Percentiles rank a stretch among this genome's conserved stretches.
Evolutionary conservation across 2,888 invertebrate genomes (phyloP).

Genomic region (Trichogramma dendrolimi): DNA sequence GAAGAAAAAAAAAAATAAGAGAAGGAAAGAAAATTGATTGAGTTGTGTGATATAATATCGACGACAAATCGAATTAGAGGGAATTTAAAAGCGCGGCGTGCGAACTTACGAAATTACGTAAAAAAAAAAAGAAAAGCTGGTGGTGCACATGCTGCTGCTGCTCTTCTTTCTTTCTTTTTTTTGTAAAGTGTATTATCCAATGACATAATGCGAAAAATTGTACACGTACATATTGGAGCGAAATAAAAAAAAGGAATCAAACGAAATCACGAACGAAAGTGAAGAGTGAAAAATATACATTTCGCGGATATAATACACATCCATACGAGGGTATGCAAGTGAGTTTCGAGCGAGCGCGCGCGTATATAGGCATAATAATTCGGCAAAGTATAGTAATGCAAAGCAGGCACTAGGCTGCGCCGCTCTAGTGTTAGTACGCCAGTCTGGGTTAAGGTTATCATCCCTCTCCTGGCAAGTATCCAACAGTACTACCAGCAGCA

Average conservation of each 20-base stretch:
- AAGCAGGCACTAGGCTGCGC: not conserved
- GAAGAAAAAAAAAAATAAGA: too few species aligned
- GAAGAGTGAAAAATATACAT: too few species aligned
- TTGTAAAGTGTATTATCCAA: not conserved
- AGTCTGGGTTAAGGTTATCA: conserved; percentile 44
- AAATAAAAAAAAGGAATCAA: too few species aligned
- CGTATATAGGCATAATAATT: not conserved
- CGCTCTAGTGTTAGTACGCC: not conserved
- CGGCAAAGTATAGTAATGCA: conserved; percentile 8
- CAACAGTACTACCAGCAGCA: conserved; percentile 30
- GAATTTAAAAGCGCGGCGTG: too few species aligned
- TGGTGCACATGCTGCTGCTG: not conserved
- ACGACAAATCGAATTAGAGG: too few species aligned
- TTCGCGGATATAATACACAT: not conserved
- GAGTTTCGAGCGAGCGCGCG: not conserved
- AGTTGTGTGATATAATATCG: too few species aligned
- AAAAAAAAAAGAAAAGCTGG: not conserved
- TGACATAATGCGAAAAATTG: not conserved
- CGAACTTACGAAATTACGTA: too few species aligned
- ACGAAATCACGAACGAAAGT: too few species aligned
- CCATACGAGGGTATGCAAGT: conserved; percentile 6
- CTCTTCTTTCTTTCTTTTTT: not conserved
- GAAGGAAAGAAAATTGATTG: too few species aligned
- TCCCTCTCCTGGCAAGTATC: conserved; percentile 42
- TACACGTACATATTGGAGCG: too few species aligned